Percentiles rank a stretch among this genome's conserved stretches.
These are phyloP conservation scores for Motacilla alba DNA, from an alignment of 2,113 vertebrate species.

Conservation along the genomic window DNA sequence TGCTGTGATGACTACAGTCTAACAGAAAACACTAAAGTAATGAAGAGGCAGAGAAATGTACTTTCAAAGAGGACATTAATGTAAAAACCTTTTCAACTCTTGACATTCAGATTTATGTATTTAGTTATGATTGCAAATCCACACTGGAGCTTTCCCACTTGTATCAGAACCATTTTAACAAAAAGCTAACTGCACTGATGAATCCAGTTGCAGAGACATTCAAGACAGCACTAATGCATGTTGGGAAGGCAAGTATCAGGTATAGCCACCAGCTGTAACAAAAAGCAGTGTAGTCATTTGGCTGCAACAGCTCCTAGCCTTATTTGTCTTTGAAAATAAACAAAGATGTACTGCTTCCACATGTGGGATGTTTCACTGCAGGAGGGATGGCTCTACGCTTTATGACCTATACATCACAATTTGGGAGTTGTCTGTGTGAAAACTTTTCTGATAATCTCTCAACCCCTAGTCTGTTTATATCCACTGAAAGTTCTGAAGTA, in stretches of 20 bases:
- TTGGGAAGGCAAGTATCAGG: neutral
- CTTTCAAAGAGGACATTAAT: neutral
- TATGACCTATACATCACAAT: neutral
- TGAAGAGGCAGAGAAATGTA: neutral
- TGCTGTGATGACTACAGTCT: neutral
- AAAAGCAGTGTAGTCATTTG: neutral
- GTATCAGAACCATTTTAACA: neutral
- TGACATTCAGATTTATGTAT: neutral
- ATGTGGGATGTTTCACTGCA: neutral
- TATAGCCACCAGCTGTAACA: neutral
- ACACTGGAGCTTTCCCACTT: neutral
- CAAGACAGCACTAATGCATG: accelerated
- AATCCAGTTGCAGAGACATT: neutral
- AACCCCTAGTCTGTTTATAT: neutral
- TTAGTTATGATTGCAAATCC: neutral
- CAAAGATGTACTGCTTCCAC: neutral
- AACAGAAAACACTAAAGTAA: neutral
- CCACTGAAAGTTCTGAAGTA: neutral
- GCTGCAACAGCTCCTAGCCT: neutral
- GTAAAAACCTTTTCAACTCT: neutral
- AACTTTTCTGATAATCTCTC: neutral
- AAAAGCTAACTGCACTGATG: neutral
- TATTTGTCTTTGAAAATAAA: neutral
- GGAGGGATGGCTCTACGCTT: neutral
- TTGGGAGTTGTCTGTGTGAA: neutral